Conservation (phyloP, 2,888 invertebrate genomes). For the Sesia bembeciformis region DNA sequence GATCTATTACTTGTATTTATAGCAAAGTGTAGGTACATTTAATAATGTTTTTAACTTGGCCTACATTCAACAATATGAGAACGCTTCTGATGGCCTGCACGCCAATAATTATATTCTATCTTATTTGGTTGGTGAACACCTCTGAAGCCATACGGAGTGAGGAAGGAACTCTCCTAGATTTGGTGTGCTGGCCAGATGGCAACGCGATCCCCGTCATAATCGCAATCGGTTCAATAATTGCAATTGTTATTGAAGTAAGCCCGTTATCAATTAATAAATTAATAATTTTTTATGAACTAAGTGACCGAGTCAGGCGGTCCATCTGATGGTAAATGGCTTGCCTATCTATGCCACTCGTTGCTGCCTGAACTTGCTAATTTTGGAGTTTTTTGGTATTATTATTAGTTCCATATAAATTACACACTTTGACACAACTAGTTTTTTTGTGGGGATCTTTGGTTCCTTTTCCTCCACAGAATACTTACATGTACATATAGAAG, state of each 20-base stretch:
- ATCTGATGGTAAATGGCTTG: not conserved
- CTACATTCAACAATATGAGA: slow-evolving; percentile 60
- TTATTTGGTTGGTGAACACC: slow-evolving; percentile 62
- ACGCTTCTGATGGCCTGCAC: slow-evolving; percentile 63
- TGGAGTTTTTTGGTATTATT: too few relatives aligned
- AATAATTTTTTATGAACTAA: not conserved
- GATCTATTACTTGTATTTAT: too few relatives aligned
- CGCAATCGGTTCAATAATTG: slow-evolving; percentile 49
- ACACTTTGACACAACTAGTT: too few relatives aligned
- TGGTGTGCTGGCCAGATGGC: slow-evolving; percentile 66
- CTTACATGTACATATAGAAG: too few relatives aligned
- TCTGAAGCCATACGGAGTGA: slow-evolving; percentile 62
- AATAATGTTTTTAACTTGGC: slow-evolving; percentile 54
- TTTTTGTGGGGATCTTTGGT: too few relatives aligned
- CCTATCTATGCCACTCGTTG: not conserved
- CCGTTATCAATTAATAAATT: too few relatives aligned
- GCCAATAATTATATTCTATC: slow-evolving; percentile 61
- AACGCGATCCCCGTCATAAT: slow-evolving; percentile 65
- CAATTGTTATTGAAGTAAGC: slow-evolving; percentile 56
- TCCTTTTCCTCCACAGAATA: too few relatives aligned
- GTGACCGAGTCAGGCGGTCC: not conserved
- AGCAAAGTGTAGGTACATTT: not conserved
- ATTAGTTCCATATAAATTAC: too few relatives aligned
- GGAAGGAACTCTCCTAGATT: slow-evolving; percentile 56
- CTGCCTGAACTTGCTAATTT: too few relatives aligned